Percentiles rank a stretch among this genome's conserved stretches.
phyloP scores from a whole-genome alignment of 2,888 invertebrate species.

The Eupithecia vulgata region DNA sequence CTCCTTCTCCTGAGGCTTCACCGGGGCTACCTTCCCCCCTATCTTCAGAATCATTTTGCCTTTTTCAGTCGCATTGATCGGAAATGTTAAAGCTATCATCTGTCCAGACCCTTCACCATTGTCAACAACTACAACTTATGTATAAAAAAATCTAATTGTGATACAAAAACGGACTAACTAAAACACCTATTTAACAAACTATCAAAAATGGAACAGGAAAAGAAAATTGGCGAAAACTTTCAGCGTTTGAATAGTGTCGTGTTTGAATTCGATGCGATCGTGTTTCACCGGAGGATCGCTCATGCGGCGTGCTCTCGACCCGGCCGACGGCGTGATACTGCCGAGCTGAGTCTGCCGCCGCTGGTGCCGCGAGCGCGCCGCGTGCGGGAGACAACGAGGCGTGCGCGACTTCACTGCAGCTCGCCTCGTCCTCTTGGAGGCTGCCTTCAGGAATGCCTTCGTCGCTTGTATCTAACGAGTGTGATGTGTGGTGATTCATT shows the following conservation, averaged over 20 bases:
- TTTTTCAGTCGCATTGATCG: slow-evolving; percentile 41
- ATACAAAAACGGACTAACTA: slow-evolving; percentile 15
- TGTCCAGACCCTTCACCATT: slow-evolving; percentile 52
- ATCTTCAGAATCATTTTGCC: slow-evolving; percentile 75
- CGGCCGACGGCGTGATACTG: slow-evolving; percentile 75
- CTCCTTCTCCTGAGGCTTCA: slow-evolving; percentile 55
- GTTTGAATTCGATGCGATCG: slow-evolving; percentile 64
- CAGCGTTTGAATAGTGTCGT: slow-evolving; percentile 57
- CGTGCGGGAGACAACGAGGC: slow-evolving; percentile 56
- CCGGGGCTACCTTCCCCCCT: slow-evolving; percentile 70
- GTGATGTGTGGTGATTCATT: background rate
- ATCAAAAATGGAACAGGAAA: slow-evolving; percentile 17
- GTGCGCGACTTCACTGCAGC: slow-evolving; percentile 51
- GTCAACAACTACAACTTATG: slow-evolving; percentile 30
- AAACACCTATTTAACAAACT: slow-evolving; percentile 35
- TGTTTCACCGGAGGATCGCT: slow-evolving; percentile 31
- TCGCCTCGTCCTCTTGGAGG: slow-evolving; percentile 25
- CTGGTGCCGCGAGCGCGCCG: slow-evolving; percentile 41
- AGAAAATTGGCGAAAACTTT: slow-evolving; percentile 32
- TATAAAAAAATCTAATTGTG: background rate
- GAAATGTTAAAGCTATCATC: slow-evolving; percentile 38
- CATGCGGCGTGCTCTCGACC: slow-evolving; percentile 57
- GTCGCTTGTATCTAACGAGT: background rate
- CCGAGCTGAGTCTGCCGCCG: slow-evolving; percentile 27
- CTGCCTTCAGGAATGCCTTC: background rate